phyloP scores from a whole-genome alignment of 1,140 invertebrate genomes.

The Homarus americanus region DNA sequence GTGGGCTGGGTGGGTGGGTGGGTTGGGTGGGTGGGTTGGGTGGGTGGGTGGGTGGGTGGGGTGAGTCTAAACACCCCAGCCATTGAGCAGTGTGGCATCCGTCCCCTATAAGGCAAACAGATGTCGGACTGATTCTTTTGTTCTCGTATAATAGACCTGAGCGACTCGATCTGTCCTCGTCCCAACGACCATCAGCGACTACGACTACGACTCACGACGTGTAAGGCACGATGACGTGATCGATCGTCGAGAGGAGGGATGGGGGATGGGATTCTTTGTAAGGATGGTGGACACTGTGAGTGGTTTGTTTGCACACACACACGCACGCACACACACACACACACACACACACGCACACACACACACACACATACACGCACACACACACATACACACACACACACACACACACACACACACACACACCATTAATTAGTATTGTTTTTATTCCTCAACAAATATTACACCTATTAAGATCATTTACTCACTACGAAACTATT shows the following conservation, averaged over 20 bases:
- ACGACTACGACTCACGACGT: slow-evolving; percentile 33
- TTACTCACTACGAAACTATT: too few relatives aligned
- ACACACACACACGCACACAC: too few relatives aligned
- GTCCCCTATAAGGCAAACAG: slow-evolving; percentile 70
- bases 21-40: not conserved
- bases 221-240: slow-evolving; percentile 35
- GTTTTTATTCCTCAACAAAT: too few relatives aligned
- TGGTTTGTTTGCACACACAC: too few relatives aligned
- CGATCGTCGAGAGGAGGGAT: slow-evolving; percentile 19
- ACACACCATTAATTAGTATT: too few relatives aligned
- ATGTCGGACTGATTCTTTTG: slow-evolving; percentile 70
- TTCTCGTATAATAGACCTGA: slow-evolving; percentile 67
- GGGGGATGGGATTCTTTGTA: not conserved
- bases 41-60: not conserved
- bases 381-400: too few relatives aligned
- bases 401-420: too few relatives aligned
- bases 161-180: slow-evolving; percentile 68
- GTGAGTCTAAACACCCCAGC: slow-evolving; percentile 27
- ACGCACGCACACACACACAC: too few relatives aligned
- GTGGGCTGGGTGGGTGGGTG: not conserved
- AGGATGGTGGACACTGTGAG: too few relatives aligned
- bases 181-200: slow-evolving; percentile 29
- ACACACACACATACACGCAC: too few relatives aligned
- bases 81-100: slow-evolving; percentile 65
- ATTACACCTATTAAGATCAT: too few relatives aligned